A percentile compares a stretch with the other conserved stretches of the same genome.
Evolutionary conservation across 2,888 invertebrate species (phyloP).

Genomic region (Megaustenia siamemsis): DNA sequence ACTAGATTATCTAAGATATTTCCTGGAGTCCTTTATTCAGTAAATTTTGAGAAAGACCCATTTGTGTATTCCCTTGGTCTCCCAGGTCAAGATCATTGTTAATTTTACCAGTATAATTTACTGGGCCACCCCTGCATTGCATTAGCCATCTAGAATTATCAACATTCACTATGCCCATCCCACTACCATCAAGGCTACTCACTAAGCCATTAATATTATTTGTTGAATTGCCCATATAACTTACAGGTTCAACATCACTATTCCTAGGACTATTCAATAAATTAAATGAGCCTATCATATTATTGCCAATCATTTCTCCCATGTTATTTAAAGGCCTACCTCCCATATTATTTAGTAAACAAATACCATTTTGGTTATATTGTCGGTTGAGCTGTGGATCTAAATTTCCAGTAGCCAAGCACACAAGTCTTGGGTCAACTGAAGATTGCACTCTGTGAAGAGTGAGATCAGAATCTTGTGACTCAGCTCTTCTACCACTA

Average conservation of each 20-base stretch:
- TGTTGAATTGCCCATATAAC: slow-evolving; percentile 44
- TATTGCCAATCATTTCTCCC: background rate
- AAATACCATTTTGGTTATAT: slow-evolving; percentile 28
- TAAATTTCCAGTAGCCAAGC: slow-evolving; percentile 17
- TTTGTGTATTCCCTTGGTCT: background rate
- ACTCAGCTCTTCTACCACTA: background rate
- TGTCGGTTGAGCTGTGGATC: slow-evolving; percentile 43
- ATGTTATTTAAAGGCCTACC: background rate
- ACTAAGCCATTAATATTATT: slow-evolving; percentile 20
- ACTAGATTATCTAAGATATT: background rate
- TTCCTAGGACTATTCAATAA: slow-evolving; percentile 28
- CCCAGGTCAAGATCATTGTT: slow-evolving; percentile 10
- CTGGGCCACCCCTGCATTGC: background rate
- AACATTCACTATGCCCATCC: background rate
- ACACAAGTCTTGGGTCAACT: slow-evolving; percentile 38
- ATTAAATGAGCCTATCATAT: slow-evolving; percentile 12
- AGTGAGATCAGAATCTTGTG: slow-evolving; percentile 12
- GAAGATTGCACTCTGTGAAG: background rate
- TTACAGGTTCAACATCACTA: slow-evolving; percentile 11
- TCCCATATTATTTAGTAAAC: slow-evolving; percentile 3
- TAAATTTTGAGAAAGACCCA: background rate
- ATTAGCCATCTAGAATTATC: slow-evolving; percentile 5
- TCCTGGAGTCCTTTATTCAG: slow-evolving; percentile 26
- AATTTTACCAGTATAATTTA: slow-evolving; percentile 6
- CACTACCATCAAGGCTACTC: slow-evolving; percentile 34